Evolutionary conservation across 2,888 invertebrate species (phyloP), one percentile per base, ranked within the genome.

Genomic region (Salticus scenicus): DNA sequence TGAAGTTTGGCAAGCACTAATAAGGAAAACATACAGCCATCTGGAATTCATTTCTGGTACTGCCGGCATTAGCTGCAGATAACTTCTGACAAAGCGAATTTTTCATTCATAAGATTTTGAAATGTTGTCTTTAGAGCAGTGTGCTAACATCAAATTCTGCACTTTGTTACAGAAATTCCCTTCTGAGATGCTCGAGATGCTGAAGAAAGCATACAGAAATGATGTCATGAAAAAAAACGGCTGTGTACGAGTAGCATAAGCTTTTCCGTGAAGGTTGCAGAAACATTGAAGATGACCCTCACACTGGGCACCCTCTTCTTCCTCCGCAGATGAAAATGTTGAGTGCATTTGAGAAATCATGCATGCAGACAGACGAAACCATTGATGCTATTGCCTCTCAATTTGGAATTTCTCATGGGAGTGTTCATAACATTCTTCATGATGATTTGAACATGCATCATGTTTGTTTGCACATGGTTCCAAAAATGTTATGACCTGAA

Each of bases 91-190:
- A n/a, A n/a, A n/a, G n/a, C n/a, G n/a, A n/a, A n/a, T n/a, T n/a
- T n/a, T n/a, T n/a, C n/a, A n/a, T n/a, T n/a, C n/a, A n/a, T n/a
- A n/a, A n/a, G n/a, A n/a, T n/a, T n/a, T n/a, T n/a, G n/a, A n/a
- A n/a, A n/a, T n/a, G n/a, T n/a, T n/a, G n/a, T n/a, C n/a, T n/a
- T n/a, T n/a, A n/a, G n/a, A n/a, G n/a, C n/a, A n/a, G n/a, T n/a
- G n/a, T n/a, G n/a, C n/a, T n/a, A n/a, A n/a, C n/a, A n/a, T n/a
- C 24, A 84, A 78, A 84, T 71, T 78, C 41, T 78, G 78, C 31
- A 17, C 78, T 47, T 76, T 33, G 28, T 42, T 64, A 33, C 33
- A 64, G 33, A 77, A 78, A 72, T 72, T 28, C 5, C 24, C 77
- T 78, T 70, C 47, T 47, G n/a, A 82, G 69, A 76, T 33, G 51